phyloP scores from a whole-genome alignment of 1,140 invertebrate species.

The Cotesia vestalis region DNA sequence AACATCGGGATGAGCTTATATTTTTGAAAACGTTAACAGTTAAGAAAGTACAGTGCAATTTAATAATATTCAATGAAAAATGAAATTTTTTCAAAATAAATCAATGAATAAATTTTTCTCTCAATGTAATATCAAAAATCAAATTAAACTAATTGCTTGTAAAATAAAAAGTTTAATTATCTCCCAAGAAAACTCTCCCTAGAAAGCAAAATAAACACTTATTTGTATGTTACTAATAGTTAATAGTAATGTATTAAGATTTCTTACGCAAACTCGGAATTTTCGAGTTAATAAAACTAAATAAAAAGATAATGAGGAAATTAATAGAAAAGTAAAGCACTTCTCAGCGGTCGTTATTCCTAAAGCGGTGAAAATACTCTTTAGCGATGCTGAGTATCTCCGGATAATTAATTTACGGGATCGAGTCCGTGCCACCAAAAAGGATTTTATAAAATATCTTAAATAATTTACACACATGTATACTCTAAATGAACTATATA shows the following conservation, averaged over 20 bases:
- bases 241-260: background rate
- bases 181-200: too few relatives aligned
- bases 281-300: background rate
- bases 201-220: too few relatives aligned
- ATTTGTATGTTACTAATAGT: too few relatives aligned
- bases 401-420: slow-evolving; percentile 24
- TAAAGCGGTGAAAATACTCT: background rate
- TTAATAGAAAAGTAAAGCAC: slow-evolving; percentile 26
- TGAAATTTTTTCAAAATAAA: too few relatives aligned
- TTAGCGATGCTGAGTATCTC: background rate
- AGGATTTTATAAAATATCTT: background rate
- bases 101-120: too few relatives aligned
- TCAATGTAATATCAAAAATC: too few relatives aligned
- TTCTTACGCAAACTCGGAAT: background rate
- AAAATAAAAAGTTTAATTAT: too few relatives aligned
- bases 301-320: slow-evolving; percentile 23
- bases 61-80: too few relatives aligned
- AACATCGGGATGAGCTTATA: too few relatives aligned
- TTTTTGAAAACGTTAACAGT: too few relatives aligned
- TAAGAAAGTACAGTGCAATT: too few relatives aligned
- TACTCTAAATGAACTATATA: background rate
- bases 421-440: slow-evolving; percentile 1
- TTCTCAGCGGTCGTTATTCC: slow-evolving; percentile 22
- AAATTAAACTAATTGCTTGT: too few relatives aligned
- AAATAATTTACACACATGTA: background rate